These are phyloP conservation scores for Thamnaconus septentrionalis DNA, from an alignment of 2,113 vertebrate species.

Conservation along the genomic window DNA sequence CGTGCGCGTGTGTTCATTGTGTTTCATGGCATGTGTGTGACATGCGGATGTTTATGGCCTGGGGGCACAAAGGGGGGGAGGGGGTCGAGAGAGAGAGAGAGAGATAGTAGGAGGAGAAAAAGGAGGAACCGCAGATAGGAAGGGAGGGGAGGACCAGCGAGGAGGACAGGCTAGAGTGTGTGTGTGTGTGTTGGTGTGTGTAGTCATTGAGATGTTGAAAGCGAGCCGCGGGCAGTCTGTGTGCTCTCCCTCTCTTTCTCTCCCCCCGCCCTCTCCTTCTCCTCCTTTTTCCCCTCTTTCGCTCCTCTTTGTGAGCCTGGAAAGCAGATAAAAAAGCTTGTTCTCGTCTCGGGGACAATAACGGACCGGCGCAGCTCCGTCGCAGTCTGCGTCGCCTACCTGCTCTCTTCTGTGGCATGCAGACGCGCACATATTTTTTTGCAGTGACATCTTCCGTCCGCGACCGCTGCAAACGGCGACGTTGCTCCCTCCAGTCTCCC, in stretches of 20 bases:
- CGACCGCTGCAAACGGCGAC: constrained; percentile 1
- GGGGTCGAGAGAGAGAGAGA: background rate
- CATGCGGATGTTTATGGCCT: constrained; percentile 69
- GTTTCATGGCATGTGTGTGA: constrained; percentile 63
- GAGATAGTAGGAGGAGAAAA: constrained; percentile 51
- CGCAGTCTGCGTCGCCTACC: constrained; percentile 50
- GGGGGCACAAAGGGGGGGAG: constrained; percentile 39
- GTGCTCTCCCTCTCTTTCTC: constrained; percentile 42
- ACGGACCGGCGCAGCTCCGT: constrained; percentile 54
- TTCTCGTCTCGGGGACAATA: constrained; percentile 62
- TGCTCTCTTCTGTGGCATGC: constrained; percentile 41
- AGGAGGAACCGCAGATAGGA: constrained; percentile 49
- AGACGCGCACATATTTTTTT: background rate
- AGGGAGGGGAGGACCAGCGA: constrained; percentile 46
- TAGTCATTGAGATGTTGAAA: constrained; percentile 74
- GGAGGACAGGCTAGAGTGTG: constrained; percentile 30
- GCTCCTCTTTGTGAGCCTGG: constrained; percentile 58
- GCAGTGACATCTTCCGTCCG: too few relatives aligned
- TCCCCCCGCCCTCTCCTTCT: constrained; percentile 4
- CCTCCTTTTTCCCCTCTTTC: constrained; percentile 20
- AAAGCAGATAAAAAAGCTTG: constrained; percentile 66
- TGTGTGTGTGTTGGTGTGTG: constrained; percentile 40
- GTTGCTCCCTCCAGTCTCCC: constrained; percentile 25
- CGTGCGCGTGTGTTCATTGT: constrained; percentile 57
- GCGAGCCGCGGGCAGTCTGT: constrained; percentile 68